These are phyloP conservation scores for Halictus rubicundus DNA, from an alignment of 1,140 invertebrate species.

Conservation along the genomic window DNA sequence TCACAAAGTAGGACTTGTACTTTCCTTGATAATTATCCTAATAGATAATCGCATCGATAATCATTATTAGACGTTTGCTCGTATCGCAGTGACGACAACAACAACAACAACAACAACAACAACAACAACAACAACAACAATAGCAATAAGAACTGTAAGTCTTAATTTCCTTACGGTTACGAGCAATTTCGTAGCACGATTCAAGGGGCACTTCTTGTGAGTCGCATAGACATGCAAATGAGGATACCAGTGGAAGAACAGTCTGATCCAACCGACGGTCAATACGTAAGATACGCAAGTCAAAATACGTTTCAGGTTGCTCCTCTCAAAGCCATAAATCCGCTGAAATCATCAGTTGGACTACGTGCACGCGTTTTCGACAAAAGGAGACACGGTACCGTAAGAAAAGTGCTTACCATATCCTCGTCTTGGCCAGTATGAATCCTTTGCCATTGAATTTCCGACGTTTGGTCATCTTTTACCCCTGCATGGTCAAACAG, in stretches of 20 bases:
- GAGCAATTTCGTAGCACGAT: slow-evolving; percentile 88
- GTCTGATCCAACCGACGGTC: slow-evolving; percentile 87
- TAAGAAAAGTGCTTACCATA: slow-evolving; percentile 61
- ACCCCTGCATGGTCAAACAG: slow-evolving; percentile 61
- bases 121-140: no score
- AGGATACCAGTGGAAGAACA: slow-evolving; percentile 94
- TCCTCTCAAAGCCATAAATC: slow-evolving; percentile 84
- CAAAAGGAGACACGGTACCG: neutral
- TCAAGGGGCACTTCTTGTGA: slow-evolving; percentile 85
- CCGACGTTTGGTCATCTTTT: slow-evolving; percentile 70
- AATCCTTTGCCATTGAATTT: slow-evolving; percentile 72
- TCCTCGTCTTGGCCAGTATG: slow-evolving; percentile 73
- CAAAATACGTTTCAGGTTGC: slow-evolving; percentile 78
- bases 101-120: no score
- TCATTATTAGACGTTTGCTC: neutral
- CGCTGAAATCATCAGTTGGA: slow-evolving; percentile 77
- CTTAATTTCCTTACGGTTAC: slow-evolving; percentile 83
- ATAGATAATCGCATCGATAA: slow-evolving; percentile 13
- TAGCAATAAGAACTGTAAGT: no score
- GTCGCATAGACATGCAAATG: slow-evolving; percentile 88
- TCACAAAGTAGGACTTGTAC: slow-evolving; percentile 85
- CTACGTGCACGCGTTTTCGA: neutral
- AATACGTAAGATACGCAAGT: slow-evolving; percentile 85
- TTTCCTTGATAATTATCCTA: slow-evolving; percentile 87
- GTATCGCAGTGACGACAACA: neutral